Evolutionary conservation across 2,888 invertebrate species (phyloP), one percentile per base, ranked within the genome.

Genomic region (Microplitis deprimator): DNA sequence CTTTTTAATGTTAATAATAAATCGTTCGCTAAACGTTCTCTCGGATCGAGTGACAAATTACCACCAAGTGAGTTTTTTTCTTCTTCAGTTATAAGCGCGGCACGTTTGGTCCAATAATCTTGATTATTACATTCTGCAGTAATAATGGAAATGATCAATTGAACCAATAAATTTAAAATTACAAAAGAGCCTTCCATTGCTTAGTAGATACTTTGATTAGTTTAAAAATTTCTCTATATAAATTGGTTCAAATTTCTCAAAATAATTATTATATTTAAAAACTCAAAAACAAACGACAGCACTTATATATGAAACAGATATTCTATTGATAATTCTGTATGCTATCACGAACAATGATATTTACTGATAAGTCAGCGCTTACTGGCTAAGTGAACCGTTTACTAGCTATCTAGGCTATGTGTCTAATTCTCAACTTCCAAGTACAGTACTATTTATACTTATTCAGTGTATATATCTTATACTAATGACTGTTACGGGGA

Each of bases 1-100:
- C 89, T 87, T 84, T 94, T 94, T 64, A 90, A 90, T 60, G 84
- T 83, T 93, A 93, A 93, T 13, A 94, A 88, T 13, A 93, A 91
- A 67, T 91, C 87, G 86, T 94, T 93, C 67, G 92, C 93, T 1
- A 81, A 77, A 0, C 84, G 72, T 88, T 94, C 94, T 8, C 91
- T 90, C 6, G 88, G 83, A 16, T 85, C 91, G 10, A 94, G 90
- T 1, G 85, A 79, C 13, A 91, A 84, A 69, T 91, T 90, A 0
- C 91, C 91, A 38, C 93, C 93, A 7, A 93, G 81, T 0, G 90
- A 82, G 6, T 87, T 82, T 0, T 87, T 86, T 17, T 91, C 86
- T 86, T 93, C 93, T 40, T 90, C 89, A 77, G 89, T 85, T 3
- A 92, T 85, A 62, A 93, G 87, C 68, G 89, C 86, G 16, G 86